phyloP scores from a whole-genome alignment of 2,888 invertebrate genomes.

The Aphodius sticticus region DNA sequence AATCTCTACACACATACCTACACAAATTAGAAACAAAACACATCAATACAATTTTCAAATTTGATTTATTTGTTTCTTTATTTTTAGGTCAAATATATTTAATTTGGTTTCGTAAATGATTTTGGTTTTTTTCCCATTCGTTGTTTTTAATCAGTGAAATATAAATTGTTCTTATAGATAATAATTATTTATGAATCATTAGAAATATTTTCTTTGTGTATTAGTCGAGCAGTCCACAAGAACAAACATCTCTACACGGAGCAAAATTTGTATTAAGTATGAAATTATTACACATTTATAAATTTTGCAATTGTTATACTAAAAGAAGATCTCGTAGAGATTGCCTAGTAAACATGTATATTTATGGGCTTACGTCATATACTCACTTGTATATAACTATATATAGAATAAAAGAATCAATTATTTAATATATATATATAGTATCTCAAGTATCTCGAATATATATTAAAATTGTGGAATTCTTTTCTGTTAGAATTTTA shows the following conservation, averaged over 20 bases:
- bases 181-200: background rate
- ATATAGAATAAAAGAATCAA: constrained; percentile 26
- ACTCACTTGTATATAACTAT: constrained; percentile 36
- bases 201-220: background rate
- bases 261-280: background rate
- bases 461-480: constrained; percentile 11
- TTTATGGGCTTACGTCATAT: constrained; percentile 43
- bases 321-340: constrained; percentile 32
- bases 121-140: background rate
- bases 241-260: background rate
- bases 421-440: constrained; percentile 24
- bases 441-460: constrained; percentile 23
- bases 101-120: background rate
- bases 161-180: background rate
- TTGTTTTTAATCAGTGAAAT: background rate
- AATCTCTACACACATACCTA: constrained; percentile 46
- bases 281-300: constrained; percentile 10
- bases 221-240: background rate
- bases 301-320: constrained; percentile 16
- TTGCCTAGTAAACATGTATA: constrained; percentile 44
- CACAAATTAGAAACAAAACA: constrained; percentile 28
- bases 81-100: background rate
- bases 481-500: constrained; percentile 12
- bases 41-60: constrained; percentile 11
- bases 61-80: constrained; percentile 14